Conservation (phyloP, 1,140 invertebrate species). For the Ceratina japonica region DNA sequence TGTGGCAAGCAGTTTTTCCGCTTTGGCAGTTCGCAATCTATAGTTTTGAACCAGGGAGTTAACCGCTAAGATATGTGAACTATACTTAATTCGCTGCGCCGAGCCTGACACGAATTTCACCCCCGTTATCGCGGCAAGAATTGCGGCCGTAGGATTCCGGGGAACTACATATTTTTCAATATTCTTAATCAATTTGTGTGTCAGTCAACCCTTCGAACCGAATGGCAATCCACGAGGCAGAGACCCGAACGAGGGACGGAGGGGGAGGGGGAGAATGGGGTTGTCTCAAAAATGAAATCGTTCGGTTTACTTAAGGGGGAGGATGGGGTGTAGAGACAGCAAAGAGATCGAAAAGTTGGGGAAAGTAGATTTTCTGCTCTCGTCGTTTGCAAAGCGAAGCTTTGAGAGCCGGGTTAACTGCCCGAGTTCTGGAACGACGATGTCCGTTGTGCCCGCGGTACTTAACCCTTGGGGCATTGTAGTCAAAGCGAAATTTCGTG, state of each 20-base stretch:
- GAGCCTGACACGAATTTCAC: slow-evolving; percentile 11
- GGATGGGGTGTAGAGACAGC: background rate
- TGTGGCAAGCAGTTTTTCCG: slow-evolving; percentile 24
- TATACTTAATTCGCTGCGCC: slow-evolving; percentile 8
- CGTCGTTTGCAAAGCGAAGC: slow-evolving; percentile 43
- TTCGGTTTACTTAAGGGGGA: slow-evolving; percentile 26
- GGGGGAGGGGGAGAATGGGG: background rate
- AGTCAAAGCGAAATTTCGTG: slow-evolving; percentile 45
- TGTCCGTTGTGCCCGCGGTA: slow-evolving; percentile 41
- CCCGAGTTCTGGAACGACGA: slow-evolving; percentile 47
- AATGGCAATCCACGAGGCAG: too few relatives aligned
- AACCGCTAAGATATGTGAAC: slow-evolving; percentile 1
- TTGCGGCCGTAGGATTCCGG: background rate
- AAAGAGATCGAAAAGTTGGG: slow-evolving; percentile 44
- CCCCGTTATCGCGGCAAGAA: background rate
- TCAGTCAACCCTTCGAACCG: background rate
- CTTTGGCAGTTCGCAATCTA: slow-evolving; percentile 22
- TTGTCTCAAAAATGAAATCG: slow-evolving; percentile 42
- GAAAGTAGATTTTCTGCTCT: slow-evolving; percentile 47
- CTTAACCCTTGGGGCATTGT: slow-evolving; percentile 48
- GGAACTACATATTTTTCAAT: slow-evolving; percentile 1
- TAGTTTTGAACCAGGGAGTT: slow-evolving; percentile 11
- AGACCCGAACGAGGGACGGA: background rate
- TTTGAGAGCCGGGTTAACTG: slow-evolving; percentile 44
- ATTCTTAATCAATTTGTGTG: slow-evolving; percentile 23